A percentile compares a stretch with the other conserved stretches of the same genome.
Evolutionary conservation across 2,888 invertebrate genomes (phyloP).

Genomic region (Drosophila anomelani): DNA sequence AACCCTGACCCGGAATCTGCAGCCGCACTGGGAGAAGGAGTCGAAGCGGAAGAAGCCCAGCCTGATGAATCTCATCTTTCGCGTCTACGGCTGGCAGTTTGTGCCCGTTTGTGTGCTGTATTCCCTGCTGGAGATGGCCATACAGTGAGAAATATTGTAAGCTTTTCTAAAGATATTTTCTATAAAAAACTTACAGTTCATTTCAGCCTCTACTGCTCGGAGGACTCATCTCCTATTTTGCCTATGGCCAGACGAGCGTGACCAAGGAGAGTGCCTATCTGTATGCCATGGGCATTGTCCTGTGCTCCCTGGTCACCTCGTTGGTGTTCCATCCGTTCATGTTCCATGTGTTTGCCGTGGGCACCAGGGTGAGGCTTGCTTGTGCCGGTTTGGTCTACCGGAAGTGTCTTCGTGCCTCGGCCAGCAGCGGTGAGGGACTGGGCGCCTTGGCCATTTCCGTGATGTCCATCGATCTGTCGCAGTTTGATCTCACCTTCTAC

Average conservation of each 20-base stretch:
- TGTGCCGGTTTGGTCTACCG: conserved; percentile 90
- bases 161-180: neutral
- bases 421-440: conserved; percentile 92
- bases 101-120: conserved; percentile 79
- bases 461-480: conserved; percentile 96
- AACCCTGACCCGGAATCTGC: conserved; percentile 84
- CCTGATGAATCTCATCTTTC: conserved; percentile 84
- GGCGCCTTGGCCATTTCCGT: conserved; percentile 93
- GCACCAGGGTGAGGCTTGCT: conserved; percentile 89
- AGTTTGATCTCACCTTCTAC: conserved; percentile 95
- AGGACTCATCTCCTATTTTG: conserved; percentile 88
- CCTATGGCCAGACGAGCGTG: conserved; percentile 85
- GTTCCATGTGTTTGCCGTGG: conserved; percentile 89
- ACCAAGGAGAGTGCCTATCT: conserved; percentile 87
- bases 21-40: conserved; percentile 83
- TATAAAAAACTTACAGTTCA: conserved; percentile 85
- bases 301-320: conserved; percentile 86
- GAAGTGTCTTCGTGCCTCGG: conserved; percentile 89
- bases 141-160: conserved; percentile 74
- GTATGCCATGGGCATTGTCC: conserved; percentile 88
- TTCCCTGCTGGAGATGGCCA: conserved; percentile 79
- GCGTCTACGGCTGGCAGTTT: conserved; percentile 84
- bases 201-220: conserved; percentile 88
- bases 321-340: conserved; percentile 90
- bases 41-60: conserved; percentile 80